These are phyloP conservation scores for Rhinichthys osculus DNA, from an alignment of 2,797 vertebrate genomes.

Conservation along the genomic window DNA sequence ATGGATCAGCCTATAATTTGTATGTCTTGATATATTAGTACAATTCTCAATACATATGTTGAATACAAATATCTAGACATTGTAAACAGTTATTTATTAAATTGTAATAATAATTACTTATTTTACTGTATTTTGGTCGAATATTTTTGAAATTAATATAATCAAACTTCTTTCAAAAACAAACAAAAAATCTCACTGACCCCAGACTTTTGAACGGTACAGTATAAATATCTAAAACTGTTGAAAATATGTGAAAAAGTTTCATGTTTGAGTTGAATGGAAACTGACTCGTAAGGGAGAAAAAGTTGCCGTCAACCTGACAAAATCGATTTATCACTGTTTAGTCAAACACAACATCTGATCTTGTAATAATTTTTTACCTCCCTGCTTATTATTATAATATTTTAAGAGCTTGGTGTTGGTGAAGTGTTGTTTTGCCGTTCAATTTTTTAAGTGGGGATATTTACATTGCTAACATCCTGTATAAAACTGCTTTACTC, in stretches of 20 bases:
- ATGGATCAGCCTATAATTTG: background rate
- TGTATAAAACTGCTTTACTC: constrained; percentile 5
- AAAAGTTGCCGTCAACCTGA: background rate
- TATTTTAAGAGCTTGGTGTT: background rate
- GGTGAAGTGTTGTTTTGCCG: background rate
- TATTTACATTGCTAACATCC: constrained; percentile 23
- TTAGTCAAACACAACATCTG: background rate
- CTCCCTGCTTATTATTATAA: background rate
- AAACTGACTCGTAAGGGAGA: background rate
- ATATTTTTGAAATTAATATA: background rate
- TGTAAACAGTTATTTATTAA: too few species aligned
- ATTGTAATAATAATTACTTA: too few species aligned
- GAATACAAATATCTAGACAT: too few species aligned
- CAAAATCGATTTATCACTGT: background rate
- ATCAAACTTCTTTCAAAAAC: background rate
- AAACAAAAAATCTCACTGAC: background rate
- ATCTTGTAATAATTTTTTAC: background rate
- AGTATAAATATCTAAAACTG: background rate
- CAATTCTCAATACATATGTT: background rate
- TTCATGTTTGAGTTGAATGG: background rate
- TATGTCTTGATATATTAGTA: background rate
- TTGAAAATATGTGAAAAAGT: background rate
- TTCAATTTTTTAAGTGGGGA: background rate
- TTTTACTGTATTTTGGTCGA: too few species aligned
- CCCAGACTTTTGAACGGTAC: background rate